Evolutionary conservation across 2,797 vertebrate genomes (phyloP).

Genomic region (Glyptemys insculpta): DNA sequence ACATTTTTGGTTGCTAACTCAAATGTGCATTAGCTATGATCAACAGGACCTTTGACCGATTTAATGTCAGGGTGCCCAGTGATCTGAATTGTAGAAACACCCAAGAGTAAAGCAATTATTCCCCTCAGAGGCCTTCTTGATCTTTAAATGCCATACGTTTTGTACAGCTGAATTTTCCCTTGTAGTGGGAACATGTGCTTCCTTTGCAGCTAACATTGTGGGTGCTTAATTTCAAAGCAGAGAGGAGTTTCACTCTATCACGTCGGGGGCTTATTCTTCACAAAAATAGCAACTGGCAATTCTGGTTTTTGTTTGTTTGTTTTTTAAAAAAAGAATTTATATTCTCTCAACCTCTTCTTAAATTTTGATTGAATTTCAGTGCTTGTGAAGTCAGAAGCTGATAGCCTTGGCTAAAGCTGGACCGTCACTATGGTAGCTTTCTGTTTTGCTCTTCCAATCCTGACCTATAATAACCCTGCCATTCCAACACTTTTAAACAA

Average conservation of each 20-base stretch:
- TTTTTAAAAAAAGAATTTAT: background rate
- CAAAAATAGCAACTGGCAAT: background rate
- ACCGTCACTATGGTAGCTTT: background rate
- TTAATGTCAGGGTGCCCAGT: background rate
- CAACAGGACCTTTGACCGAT: background rate
- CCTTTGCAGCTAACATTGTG: background rate
- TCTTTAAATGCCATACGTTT: background rate
- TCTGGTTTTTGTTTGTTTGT: too few species aligned
- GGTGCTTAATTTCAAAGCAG: background rate
- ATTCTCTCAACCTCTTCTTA: background rate
- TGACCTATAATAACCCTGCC: background rate
- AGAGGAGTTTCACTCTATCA: background rate
- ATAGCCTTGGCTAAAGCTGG: background rate
- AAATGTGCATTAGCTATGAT: background rate
- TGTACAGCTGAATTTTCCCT: background rate
- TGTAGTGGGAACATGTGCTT: background rate
- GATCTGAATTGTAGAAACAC: background rate
- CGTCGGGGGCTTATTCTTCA: background rate
- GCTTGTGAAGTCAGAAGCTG: background rate
- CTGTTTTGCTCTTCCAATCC: background rate
- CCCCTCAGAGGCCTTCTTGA: background rate
- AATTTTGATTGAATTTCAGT: background rate
- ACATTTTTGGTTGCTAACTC: background rate
- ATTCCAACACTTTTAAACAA: background rate
- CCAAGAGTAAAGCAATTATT: background rate